Conservation (phyloP, 1,140 invertebrate genomes). For the Drosophila quadrilineata region DNA sequence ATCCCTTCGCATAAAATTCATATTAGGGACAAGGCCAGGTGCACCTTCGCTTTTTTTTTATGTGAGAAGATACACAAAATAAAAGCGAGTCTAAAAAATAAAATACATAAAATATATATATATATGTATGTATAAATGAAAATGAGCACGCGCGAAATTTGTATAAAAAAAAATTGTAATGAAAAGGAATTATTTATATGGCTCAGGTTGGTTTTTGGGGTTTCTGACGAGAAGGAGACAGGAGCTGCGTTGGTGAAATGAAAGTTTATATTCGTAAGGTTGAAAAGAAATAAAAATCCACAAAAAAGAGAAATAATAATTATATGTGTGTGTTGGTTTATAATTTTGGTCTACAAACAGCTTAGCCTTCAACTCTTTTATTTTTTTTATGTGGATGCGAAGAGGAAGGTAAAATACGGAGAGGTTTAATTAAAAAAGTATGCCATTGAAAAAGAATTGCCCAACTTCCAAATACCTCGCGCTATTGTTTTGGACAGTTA, state of each 20-base stretch:
- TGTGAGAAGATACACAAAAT: conserved; percentile 55
- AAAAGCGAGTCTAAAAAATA: conserved; percentile 20
- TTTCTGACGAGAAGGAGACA: conserved; percentile 13
- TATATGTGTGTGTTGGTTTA: conserved; percentile 14
- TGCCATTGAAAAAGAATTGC: too few relatives aligned
- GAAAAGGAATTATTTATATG: conserved; percentile 76
- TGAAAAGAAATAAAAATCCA: conserved; percentile 23
- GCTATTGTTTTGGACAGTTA: too few relatives aligned
- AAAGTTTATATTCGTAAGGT: conserved; percentile 46
- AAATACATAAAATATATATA: background rate
- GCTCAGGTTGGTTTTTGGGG: conserved; percentile 28
- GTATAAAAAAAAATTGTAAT: conserved; percentile 55
- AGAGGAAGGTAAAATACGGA: background rate
- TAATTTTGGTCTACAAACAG: conserved; percentile 11
- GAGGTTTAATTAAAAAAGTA: conserved; percentile 60
- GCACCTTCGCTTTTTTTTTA: conserved; percentile 30
- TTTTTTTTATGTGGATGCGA: conserved; percentile 7
- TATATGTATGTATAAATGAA: too few relatives aligned
- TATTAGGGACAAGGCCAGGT: conserved; percentile 69
- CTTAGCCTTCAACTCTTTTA: conserved; percentile 27
- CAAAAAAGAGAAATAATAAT: conserved; percentile 16
- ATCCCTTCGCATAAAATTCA: conserved; percentile 68
- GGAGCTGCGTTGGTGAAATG: too few relatives aligned
- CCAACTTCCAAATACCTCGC: too few relatives aligned
- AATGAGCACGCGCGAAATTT: conserved; percentile 50